A percentile compares a stretch with the other conserved stretches of the same genome.
Evolutionary conservation across 2,113 vertebrate genomes (phyloP).

Genomic region (Gambusia holbrooki): DNA sequence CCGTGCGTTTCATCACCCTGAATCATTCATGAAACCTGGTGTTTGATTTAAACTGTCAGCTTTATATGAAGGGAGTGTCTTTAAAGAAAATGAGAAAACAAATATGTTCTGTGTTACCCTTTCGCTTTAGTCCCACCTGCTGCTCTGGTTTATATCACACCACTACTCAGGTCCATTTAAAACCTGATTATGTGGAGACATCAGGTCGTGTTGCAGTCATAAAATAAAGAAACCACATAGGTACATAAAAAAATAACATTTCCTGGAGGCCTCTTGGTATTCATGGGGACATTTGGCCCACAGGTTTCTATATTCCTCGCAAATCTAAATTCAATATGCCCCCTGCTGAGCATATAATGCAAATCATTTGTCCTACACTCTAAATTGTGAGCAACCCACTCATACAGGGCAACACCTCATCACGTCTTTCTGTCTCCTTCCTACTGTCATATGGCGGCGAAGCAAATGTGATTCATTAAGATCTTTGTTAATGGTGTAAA

Average conservation of each 20-base stretch:
- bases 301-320: conserved; percentile 32
- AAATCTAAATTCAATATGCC: conserved; percentile 45
- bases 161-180: conserved; percentile 23
- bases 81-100: conserved; percentile 36
- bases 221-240: conserved; percentile 11
- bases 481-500: conserved; percentile 2
- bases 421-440: conserved; percentile 2
- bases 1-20: conserved; percentile 16
- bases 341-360: conserved; percentile 35
- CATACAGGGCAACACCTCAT: conserved; percentile 3
- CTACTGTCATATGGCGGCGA: conserved; percentile 11
- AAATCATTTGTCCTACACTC: conserved; percentile 24
- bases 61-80: conserved; percentile 28
- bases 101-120: conserved; percentile 22
- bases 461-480: conserved; percentile 31
- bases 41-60: conserved; percentile 17
- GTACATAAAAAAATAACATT: conserved; percentile 9
- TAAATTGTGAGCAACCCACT: conserved; percentile 5
- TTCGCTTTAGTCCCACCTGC: conserved; percentile 32
- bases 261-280: conserved; percentile 15
- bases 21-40: conserved; percentile 28
- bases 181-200: conserved; percentile 22
- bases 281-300: conserved; percentile 30
- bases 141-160: conserved; percentile 44
- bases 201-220: conserved; percentile 13